A percentile compares a stretch with the other conserved stretches of the same genome.
phyloP scores from a whole-genome alignment of 35 echinoderm and acorn worm species.

The Heliocidaris tuberculata region DNA sequence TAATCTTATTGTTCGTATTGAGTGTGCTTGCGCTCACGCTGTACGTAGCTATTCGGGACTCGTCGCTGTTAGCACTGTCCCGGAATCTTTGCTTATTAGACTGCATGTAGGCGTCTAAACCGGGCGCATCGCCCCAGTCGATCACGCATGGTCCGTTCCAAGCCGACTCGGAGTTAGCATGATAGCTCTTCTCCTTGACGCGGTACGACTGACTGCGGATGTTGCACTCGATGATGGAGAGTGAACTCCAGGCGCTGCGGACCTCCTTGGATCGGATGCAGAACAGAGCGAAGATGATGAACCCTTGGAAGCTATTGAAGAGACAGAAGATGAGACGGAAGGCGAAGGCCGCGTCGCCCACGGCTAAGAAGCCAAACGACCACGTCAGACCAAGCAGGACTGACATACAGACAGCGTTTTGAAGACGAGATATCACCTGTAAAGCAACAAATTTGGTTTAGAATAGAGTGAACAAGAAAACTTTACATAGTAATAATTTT shows the following conservation, averaged over 20 bases:
- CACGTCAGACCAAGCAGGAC: conserved; percentile 82
- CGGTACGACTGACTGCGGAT: conserved; percentile 36
- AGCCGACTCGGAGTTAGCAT: conserved; percentile 10
- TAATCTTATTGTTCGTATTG: conserved; percentile 21
- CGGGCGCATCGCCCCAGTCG: conserved; percentile 42
- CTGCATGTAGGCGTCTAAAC: conserved; percentile 13
- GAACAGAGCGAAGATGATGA: conserved; percentile 38
- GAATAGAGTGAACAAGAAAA: too few species aligned
- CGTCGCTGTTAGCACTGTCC: conserved; percentile 22
- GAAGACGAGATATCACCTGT: conserved; percentile 60
- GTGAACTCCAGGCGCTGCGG: conserved; percentile 16
- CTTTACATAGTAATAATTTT: too few species aligned
- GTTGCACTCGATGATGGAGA: conserved; percentile 46
- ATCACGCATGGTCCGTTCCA: conserved; percentile 44
- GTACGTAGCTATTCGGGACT: conserved; percentile 3
- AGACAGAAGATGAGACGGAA: conserved; percentile 88
- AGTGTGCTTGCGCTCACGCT: not conserved
- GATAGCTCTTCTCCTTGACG: conserved; percentile 44
- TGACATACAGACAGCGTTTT: conserved; percentile 82
- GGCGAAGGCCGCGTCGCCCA: conserved; percentile 51
- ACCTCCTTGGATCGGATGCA: conserved; percentile 47
- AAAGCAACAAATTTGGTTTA: too few species aligned
- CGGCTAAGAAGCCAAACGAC: conserved; percentile 77
- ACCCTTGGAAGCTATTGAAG: conserved; percentile 78
- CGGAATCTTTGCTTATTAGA: conserved; percentile 21